Percentiles rank a stretch among this genome's conserved stretches.
Evolutionary conservation across 2,113 vertebrate species (phyloP).

Genomic region (Sclerurus mexicanus): DNA sequence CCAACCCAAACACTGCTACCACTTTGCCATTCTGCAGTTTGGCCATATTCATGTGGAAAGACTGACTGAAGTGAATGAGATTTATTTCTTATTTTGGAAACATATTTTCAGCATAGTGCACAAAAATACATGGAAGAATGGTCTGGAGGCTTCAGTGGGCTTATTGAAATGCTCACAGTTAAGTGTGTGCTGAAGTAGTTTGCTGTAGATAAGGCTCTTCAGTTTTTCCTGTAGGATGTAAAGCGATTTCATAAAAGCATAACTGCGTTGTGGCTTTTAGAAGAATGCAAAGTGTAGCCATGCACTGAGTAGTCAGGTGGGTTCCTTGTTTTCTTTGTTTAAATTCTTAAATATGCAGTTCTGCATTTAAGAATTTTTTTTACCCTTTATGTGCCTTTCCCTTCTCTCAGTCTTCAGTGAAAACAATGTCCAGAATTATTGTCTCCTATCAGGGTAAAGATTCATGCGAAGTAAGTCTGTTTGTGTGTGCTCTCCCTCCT

Average conservation of each 20-base stretch:
- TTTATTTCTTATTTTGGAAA: slow-evolving; percentile 29
- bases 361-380: background rate
- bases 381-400: background rate
- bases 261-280: background rate
- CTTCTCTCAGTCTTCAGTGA: background rate
- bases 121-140: background rate
- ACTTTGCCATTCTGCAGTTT: background rate
- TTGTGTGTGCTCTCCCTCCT: background rate
- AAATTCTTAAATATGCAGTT: background rate
- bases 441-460: background rate
- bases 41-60: background rate
- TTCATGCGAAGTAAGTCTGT: background rate
- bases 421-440: background rate
- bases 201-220: background rate
- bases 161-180: background rate
- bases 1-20: background rate
- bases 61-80: background rate
- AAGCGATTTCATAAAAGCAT: background rate
- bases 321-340: background rate
- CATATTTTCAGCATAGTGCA: background rate
- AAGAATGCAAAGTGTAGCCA: background rate
- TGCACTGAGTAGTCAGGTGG: background rate
- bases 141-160: background rate
- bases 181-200: background rate
- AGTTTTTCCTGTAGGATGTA: background rate